Base-by-base conservation (phyloP, 1,140 invertebrate genomes). In the Octopus bimaculoides region DNA sequence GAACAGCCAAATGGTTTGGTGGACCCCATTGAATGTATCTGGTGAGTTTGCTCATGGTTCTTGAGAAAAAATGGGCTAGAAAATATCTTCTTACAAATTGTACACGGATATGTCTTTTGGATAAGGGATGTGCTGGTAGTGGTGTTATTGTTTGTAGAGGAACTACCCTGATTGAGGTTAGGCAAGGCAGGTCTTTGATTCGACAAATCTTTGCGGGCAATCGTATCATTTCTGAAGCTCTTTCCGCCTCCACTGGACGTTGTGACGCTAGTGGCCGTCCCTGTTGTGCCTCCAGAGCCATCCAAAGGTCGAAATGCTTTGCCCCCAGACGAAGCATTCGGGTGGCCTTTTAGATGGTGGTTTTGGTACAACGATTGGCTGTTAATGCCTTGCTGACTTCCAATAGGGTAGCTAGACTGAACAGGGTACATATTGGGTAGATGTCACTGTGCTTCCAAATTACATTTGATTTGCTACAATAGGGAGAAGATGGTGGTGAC, bases 31-130 rank as follows among this genome's bases (percentile, higher is more conserved):
- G 66, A 5, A n/a, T 6, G 8, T n/a, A 71, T 14, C 14, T 71
- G 66, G 26, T 71, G 66, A n/a, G 14, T 71, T 17, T 71, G 17
- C 26, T 71, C 80, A 82, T 89, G 88, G 79, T 89, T 88, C 73
- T 85, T 84, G 6, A 89, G 82, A 55, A 86, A 83, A 0, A 86
- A 82, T 75, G 85, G 86, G 78, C 86, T 88, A 55, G 86, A 85
- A 80, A 89, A 88, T 54, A 85, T 86, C 56, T 85, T 85, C 17
- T 86, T 76, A 78, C 88, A 89, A 14, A 84, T 84, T 17, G 77
- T 75, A 82, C 88, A 89, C 54, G 83, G 81, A 81, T 86, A 89
- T n/a, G 85, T 85, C 77, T 89, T 89, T 20, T 71, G 8, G 17
- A 71, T 71, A 17, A 71, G 17, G 26, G 66, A 20, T n/a, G 26